Percentiles rank a stretch among this genome's conserved stretches.
Evolutionary conservation across 23 tunicate genomes (phyloP).

Genomic region (Styela clava): DNA sequence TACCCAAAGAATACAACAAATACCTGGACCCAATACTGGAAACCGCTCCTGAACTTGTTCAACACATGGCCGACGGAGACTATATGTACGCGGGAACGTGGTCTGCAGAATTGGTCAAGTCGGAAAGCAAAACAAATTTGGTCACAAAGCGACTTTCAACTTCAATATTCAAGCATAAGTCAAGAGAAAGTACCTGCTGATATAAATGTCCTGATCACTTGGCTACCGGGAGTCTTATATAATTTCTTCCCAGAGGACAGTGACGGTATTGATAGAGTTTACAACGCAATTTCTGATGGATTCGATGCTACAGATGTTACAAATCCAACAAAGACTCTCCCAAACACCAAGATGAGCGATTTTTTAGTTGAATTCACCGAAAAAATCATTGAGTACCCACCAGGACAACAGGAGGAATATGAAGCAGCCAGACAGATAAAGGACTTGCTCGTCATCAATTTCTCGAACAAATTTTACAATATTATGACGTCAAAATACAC

Average conservation of each 20-base stretch:
- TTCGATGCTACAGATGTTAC: background rate
- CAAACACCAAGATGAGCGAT: conserved; percentile 2
- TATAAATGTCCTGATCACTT: background rate
- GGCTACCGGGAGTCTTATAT: background rate
- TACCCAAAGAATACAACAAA: background rate
- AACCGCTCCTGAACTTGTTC: background rate
- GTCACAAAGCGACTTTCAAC: background rate
- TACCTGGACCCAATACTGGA: background rate
- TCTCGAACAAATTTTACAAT: conserved; percentile 19
- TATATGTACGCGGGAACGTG: background rate
- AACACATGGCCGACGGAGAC: background rate
- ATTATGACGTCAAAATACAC: conserved; percentile 10
- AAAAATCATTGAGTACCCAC: background rate
- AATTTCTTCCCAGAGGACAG: background rate
- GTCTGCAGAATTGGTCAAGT: background rate
- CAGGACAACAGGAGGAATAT: background rate
- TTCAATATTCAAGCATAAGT: background rate
- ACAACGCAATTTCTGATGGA: background rate
- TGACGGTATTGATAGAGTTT: background rate
- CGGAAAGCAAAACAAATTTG: background rate
- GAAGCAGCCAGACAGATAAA: background rate
- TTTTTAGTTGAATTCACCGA: background rate
- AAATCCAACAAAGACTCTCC: background rate
- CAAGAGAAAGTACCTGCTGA: background rate
- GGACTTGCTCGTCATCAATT: background rate